A percentile compares a stretch with the other conserved stretches of the same genome.
phyloP scores from a whole-genome alignment of 2,888 invertebrate species.

The Ophion costatus region DNA sequence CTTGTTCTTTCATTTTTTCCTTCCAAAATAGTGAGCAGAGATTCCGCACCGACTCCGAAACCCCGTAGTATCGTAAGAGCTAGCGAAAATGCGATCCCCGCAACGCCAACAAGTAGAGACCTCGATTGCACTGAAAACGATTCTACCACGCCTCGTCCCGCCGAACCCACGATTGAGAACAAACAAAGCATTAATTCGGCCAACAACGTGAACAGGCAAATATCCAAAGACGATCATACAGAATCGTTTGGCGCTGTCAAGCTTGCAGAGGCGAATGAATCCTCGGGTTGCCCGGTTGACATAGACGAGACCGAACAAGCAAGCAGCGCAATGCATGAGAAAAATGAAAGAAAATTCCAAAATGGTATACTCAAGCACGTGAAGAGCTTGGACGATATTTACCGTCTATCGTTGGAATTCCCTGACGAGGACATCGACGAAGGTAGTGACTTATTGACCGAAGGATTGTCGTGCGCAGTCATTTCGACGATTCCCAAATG shows the following conservation, averaged over 20 bases:
- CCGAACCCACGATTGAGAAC: not conserved
- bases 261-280: conserved; percentile 4
- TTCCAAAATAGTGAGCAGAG: conserved; percentile 68
- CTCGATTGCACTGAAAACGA: conserved; percentile 14
- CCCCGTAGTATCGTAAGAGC: conserved; percentile 72
- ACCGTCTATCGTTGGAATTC: conserved; percentile 29
- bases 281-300: not conserved
- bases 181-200: not conserved
- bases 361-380: conserved; percentile 42
- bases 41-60: conserved; percentile 75
- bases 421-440: conserved; percentile 38
- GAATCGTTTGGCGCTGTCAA: not conserved
- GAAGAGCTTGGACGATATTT: conserved; percentile 60
- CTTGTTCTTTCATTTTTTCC: conserved; percentile 52
- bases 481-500: conserved; percentile 79
- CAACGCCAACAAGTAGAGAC: conserved; percentile 59
- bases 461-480: conserved; percentile 70
- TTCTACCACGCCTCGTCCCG: conserved; percentile 1
- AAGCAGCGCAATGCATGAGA: not conserved
- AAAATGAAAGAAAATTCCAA: not conserved
- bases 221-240: not conserved
- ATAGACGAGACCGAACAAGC: conserved; percentile 1
- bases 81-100: conserved; percentile 51
- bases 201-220: not conserved
- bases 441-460: conserved; percentile 24